These are phyloP conservation scores for Chionis minor DNA, from an alignment of 2,113 vertebrate species.

Conservation along the genomic window DNA sequence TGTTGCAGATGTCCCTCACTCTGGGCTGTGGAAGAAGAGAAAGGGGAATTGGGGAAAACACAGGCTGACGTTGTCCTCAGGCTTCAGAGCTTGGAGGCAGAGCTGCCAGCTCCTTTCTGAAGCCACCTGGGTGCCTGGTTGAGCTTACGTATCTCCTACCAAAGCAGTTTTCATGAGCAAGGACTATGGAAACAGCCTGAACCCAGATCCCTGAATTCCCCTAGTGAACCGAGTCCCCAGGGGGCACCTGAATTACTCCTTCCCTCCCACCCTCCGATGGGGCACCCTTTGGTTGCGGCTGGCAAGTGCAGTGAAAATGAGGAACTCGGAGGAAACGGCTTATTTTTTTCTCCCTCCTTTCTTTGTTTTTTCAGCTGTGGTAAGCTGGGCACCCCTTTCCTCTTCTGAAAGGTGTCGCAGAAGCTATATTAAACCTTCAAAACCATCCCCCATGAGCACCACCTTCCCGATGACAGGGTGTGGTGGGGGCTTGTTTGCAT, in stretches of 20 bases:
- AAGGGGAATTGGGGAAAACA: not conserved
- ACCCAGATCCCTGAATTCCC: not conserved
- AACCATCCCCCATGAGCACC: not conserved
- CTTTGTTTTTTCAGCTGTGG: slow-evolving; percentile 55
- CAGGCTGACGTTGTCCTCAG: not conserved
- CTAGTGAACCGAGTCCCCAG: accelerated
- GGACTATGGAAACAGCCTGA: not conserved
- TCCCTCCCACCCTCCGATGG: not conserved
- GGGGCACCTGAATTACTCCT: not conserved
- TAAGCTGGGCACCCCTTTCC: slow-evolving; percentile 43
- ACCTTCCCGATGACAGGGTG: not conserved
- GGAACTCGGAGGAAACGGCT: slow-evolving; percentile 36
- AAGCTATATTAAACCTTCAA: slow-evolving; percentile 30
- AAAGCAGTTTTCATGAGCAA: not conserved
- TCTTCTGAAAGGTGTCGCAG: slow-evolving; percentile 14
- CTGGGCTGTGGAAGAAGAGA: not conserved
- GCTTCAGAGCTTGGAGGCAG: not conserved
- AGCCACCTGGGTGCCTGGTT: not conserved
- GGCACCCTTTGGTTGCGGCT: not conserved
- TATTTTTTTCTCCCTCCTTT: not conserved
- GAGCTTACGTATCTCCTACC: not conserved
- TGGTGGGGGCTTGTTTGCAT: not conserved
- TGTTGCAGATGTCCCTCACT: not conserved
- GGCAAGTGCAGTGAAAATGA: slow-evolving; percentile 20
- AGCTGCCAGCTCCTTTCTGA: not conserved